Percentiles rank a stretch among this genome's conserved stretches.
These are phyloP conservation scores for Scaptomyza parva DNA, from an alignment of 2,888 invertebrate species.

Conservation along the genomic window DNA sequence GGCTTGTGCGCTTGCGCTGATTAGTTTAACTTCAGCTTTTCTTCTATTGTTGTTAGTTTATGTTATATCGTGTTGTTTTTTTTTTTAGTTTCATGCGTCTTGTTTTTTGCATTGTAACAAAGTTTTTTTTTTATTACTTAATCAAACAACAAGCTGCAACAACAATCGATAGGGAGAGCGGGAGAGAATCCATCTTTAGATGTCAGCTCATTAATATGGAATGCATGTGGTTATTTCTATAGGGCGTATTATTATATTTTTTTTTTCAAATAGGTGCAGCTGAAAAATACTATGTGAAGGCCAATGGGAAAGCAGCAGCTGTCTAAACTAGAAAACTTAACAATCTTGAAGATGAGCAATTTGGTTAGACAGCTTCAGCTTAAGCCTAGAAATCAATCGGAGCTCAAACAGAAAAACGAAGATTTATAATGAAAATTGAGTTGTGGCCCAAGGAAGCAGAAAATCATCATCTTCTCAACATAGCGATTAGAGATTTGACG, in stretches of 20 bases:
- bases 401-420: conserved; percentile 24
- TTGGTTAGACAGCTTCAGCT: conserved; percentile 3
- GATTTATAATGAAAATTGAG: conserved; percentile 30
- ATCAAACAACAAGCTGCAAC: conserved; percentile 50
- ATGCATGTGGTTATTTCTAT: conserved; percentile 40
- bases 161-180: conserved; percentile 42
- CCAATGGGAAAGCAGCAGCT: conserved; percentile 26
- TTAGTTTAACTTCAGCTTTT: conserved; percentile 70
- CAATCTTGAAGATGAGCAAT: conserved; percentile 12
- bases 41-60: conserved; percentile 57
- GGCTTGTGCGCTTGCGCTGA: conserved; percentile 74
- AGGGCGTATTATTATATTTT: conserved; percentile 11
- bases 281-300: conserved; percentile 12
- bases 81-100: conserved; percentile 33
- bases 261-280: conserved; percentile 8
- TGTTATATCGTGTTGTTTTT: not conserved
- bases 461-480: conserved; percentile 17
- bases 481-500: conserved; percentile 11
- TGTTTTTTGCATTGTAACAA: conserved; percentile 55
- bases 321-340: conserved; percentile 4
- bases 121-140: conserved; percentile 65
- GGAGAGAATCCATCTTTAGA: conserved; percentile 19
- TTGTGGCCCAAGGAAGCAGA: conserved; percentile 31
- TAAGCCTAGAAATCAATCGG: conserved; percentile 47
- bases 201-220: conserved; percentile 64